Evolutionary conservation across 2,888 invertebrate species (phyloP), one percentile per base, ranked within the genome.

Genomic region (Cylloceria caligata): DNA sequence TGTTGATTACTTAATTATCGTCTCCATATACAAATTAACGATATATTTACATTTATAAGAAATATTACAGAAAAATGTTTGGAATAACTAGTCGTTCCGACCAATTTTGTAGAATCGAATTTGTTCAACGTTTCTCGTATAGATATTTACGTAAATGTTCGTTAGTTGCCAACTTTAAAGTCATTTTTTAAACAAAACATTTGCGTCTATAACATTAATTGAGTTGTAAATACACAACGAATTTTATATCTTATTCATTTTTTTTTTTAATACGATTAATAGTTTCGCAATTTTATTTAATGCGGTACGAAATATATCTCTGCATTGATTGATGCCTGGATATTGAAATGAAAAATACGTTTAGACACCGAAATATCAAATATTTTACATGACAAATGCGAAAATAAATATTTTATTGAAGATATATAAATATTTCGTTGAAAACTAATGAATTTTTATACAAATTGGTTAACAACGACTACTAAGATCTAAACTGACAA

Each of bases 51-150:
- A 27, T 42, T 52, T 21, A 27, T 21, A 55, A 69, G 24, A 39
- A 21, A 69, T 55, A 2, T 24, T 69, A 69, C 39, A 24, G 49
- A 39, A 3, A 64, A 52, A 39, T 64, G 34, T 72, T 47, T 72
- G 73, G 73, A 73, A 73, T 62, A 73, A 52, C 64, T 36, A 55
- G 24, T 55, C 24, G 21, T 64, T 27, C 36, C 4, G 27, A 39
- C 13, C 49, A 39, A 36, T 13, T 52, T 39, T 24, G 57, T 42
- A 16, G 36, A 30, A 30, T 21, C 30, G 0, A 30, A 30, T n/a
- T 30, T 7, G 4, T n/a, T 13, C 27, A n/a, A 55, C 55, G 27
- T 30, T 30, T 55, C 7, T 36, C 30, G 6, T 6, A 9, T 27
- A n/a, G 1, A 55, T 55, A 24, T 52, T 21, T 13, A 24, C 24